A percentile compares a stretch with the other conserved stretches of the same genome.
Evolutionary conservation across 2,797 vertebrate genomes (phyloP).

Genomic region (Galago senegalensis): DNA sequence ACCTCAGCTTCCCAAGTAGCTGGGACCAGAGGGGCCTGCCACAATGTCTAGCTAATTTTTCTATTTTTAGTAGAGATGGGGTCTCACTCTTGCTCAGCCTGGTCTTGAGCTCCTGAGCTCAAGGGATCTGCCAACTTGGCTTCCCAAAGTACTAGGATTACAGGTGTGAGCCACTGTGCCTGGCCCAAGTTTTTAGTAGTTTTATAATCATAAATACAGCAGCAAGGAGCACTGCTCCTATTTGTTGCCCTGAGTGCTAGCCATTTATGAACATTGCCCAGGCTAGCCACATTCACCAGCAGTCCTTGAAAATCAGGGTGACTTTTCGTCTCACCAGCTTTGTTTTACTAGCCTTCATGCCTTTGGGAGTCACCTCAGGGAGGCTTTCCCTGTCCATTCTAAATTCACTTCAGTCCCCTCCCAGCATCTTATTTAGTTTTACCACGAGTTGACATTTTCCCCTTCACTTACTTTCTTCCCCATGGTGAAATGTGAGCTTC

Average conservation of each 20-base stretch:
- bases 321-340: neutral
- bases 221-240: neutral
- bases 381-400: neutral
- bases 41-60: too few relatives aligned
- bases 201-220: neutral
- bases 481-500: neutral
- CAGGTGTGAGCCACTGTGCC: too few relatives aligned
- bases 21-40: too few relatives aligned
- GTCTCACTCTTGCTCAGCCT: too few relatives aligned
- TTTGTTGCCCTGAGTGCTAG: neutral
- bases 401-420: neutral
- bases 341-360: neutral
- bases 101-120: too few relatives aligned
- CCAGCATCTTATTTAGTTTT: neutral
- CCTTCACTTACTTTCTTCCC: neutral
- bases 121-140: too few relatives aligned
- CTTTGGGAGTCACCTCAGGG: neutral
- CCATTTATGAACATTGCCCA: neutral
- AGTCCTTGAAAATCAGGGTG: neutral
- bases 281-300: neutral
- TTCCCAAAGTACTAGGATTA: too few relatives aligned
- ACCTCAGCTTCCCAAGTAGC: too few relatives aligned
- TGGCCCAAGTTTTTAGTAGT: neutral
- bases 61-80: too few relatives aligned
- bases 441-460: neutral